phyloP scores from a whole-genome alignment of 1,140 invertebrate genomes.

The Protaetia brevitarsis region DNA sequence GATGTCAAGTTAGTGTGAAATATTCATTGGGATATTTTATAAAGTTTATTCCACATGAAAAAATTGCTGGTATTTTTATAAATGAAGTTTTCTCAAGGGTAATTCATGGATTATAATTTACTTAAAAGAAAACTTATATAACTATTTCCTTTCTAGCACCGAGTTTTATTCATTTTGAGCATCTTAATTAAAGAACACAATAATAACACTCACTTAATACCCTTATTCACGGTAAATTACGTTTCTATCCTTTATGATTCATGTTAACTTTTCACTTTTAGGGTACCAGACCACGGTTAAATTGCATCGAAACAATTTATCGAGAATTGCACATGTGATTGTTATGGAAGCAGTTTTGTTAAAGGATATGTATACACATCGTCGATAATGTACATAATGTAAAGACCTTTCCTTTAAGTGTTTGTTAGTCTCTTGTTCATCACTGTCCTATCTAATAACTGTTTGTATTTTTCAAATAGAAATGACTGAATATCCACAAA shows the following conservation, averaged over 20 bases:
- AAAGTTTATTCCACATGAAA: conserved; percentile 53
- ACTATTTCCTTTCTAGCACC: conserved; percentile 39
- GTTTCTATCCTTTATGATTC: neutral
- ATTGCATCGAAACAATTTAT: conserved; percentile 36
- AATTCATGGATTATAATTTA: conserved; percentile 27
- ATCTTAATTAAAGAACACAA: conserved; percentile 43
- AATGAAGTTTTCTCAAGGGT: conserved; percentile 61
- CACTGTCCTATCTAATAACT: neutral
- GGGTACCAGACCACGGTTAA: conserved; percentile 33
- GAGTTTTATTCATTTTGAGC: conserved; percentile 49
- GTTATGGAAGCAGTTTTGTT: neutral
- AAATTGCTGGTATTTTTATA: conserved; percentile 57
- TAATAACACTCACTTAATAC: conserved; percentile 35
- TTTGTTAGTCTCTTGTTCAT: neutral
- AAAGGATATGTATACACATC: neutral
- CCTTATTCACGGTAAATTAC: conserved; percentile 41
- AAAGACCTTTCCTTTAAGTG: neutral
- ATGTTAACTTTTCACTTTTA: conserved; percentile 25
- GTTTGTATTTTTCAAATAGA: neutral
- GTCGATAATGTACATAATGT: neutral
- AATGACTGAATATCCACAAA: neutral
- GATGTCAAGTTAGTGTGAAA: conserved; percentile 52
- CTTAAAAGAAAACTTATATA: neutral
- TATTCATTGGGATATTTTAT: conserved; percentile 46
- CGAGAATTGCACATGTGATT: conserved; percentile 8